Conservation (phyloP, 2,113 vertebrate species). For the Lycaon pictus region DNA sequence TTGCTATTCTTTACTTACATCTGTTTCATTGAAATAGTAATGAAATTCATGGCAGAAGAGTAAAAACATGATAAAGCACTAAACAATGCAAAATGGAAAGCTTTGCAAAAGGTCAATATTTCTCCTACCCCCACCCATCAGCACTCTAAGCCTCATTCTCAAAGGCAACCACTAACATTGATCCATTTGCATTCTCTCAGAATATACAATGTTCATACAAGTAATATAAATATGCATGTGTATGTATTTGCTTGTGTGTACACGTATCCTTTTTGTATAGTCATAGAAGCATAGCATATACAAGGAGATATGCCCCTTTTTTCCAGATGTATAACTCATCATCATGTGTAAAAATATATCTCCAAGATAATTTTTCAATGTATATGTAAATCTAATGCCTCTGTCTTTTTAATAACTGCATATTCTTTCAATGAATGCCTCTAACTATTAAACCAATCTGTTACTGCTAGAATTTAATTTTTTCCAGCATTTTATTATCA, state of each 20-base stretch:
- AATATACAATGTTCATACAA: not conserved
- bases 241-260: not conserved
- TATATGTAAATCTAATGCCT: not conserved
- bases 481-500: not conserved
- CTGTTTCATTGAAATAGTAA: conserved; percentile 48
- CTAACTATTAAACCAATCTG: not conserved
- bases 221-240: not conserved
- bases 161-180: not conserved
- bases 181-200: not conserved
- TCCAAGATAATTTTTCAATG: not conserved
- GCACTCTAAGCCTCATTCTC: not conserved
- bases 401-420: not conserved
- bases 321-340: not conserved
- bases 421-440: not conserved
- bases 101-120: not conserved
- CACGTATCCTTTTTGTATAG: not conserved
- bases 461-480: not conserved
- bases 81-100: not conserved
- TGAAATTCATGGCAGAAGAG: not conserved
- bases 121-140: rapidly evolving
- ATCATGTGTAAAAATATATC: not conserved
- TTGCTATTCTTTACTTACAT: not conserved
- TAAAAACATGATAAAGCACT: not conserved
- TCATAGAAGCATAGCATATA: not conserved
- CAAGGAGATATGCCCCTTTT: rapidly evolving